A percentile compares a stretch with the other conserved stretches of the same genome.
phyloP scores from a whole-genome alignment of 2,797 vertebrate species.

The Melanotaenia pygmaea region DNA sequence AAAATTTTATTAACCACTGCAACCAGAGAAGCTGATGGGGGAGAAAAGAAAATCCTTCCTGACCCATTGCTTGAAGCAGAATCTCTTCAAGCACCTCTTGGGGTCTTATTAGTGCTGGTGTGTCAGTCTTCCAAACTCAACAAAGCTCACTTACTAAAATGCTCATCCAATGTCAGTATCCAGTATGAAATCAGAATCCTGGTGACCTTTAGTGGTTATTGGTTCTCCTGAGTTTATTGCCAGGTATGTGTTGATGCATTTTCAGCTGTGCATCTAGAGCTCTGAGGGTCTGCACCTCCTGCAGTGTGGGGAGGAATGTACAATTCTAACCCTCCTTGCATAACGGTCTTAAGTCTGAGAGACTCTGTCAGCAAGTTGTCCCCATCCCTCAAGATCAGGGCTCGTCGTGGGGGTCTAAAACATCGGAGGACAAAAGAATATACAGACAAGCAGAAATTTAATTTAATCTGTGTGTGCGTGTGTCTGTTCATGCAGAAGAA shows the following conservation, averaged over 20 bases:
- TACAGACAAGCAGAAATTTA: constrained; percentile 20
- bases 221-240: constrained; percentile 32
- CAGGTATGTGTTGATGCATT: constrained; percentile 27
- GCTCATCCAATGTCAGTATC: constrained; percentile 41
- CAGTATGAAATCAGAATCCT: constrained; percentile 44
- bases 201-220: constrained; percentile 63
- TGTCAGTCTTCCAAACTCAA: constrained; percentile 52
- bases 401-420: constrained; percentile 14
- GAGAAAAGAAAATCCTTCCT: constrained; percentile 16
- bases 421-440: constrained; percentile 36
- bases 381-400: constrained; percentile 36
- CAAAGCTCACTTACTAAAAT: constrained; percentile 51
- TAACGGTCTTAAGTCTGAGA: constrained; percentile 24
- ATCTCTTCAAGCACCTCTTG: constrained; percentile 51
- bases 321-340: constrained; percentile 34
- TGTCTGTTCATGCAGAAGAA: constrained; percentile 11
- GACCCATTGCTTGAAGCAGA: constrained; percentile 39
- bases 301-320: constrained; percentile 35
- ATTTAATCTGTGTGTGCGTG: neutral
- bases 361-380: constrained; percentile 53
- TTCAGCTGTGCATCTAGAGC: constrained; percentile 38
- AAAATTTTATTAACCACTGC: constrained; percentile 7
- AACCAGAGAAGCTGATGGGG: constrained; percentile 18
- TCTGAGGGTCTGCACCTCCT: constrained; percentile 44
- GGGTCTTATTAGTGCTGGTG: constrained; percentile 57